Percentiles rank a stretch among this genome's conserved stretches.
Conservation (phyloP, 2,797 vertebrate genomes). For the Phalloptychus januarius region DNA sequence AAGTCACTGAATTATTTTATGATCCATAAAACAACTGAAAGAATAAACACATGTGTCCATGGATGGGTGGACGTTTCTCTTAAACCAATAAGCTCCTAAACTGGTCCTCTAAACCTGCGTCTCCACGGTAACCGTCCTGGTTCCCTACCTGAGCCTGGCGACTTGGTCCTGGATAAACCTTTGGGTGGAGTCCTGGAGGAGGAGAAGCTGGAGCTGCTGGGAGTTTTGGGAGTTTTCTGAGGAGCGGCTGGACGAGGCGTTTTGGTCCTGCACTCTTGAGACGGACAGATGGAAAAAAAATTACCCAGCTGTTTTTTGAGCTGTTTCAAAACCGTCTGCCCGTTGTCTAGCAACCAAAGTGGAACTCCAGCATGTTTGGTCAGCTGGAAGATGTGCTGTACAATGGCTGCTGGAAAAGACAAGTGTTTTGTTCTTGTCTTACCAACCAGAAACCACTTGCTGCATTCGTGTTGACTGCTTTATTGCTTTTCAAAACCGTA, state of each 20-base stretch:
- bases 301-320: too few relatives aligned
- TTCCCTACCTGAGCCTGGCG: conserved; percentile 63
- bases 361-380: too few relatives aligned
- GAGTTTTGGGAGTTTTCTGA: conserved; percentile 64
- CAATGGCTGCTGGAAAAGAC: too few relatives aligned
- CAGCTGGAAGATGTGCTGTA: too few relatives aligned
- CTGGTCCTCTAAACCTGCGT: too few relatives aligned
- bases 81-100: too few relatives aligned
- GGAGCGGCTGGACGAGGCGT: conserved; percentile 34
- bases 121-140: not conserved
- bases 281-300: not conserved
- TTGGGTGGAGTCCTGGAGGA: conserved; percentile 56
- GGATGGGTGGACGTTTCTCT: not conserved
- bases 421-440: too few relatives aligned
- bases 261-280: conserved; percentile 66
- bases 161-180: conserved; percentile 64
- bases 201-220: conserved; percentile 44
- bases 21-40: not conserved
- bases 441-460: too few relatives aligned
- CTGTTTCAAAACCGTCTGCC: too few relatives aligned
- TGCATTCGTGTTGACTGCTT: too few relatives aligned
- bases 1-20: not conserved
- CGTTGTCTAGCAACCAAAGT: too few relatives aligned
- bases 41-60: not conserved
- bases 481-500: too few relatives aligned